Evolutionary conservation across 1,140 invertebrate genomes (phyloP).

Genomic region (Lycorma delicatula): DNA sequence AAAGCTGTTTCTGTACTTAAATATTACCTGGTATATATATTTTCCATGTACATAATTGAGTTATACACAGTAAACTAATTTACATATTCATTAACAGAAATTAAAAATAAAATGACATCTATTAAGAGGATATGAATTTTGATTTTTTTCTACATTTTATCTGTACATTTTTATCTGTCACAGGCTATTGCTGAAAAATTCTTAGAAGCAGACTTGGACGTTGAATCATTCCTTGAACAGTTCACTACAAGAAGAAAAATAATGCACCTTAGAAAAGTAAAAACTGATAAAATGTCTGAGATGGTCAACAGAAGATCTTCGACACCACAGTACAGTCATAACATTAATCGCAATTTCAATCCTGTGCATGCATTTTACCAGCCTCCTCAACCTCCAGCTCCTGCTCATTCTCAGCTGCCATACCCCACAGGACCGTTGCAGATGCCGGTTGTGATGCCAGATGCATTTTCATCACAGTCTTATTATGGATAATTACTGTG

Average conservation of each 20-base stretch:
- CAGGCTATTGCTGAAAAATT: conserved; percentile 27
- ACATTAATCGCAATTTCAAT: background rate
- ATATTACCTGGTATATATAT: too few relatives aligned
- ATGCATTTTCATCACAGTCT: too few relatives aligned
- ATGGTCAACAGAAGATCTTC: conserved; percentile 18
- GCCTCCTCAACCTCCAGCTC: conserved; percentile 5
- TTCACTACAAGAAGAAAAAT: conserved; percentile 23
- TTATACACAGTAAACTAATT: too few relatives aligned
- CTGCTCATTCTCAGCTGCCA: background rate
- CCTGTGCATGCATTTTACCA: background rate
- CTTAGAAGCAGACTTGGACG: conserved; percentile 24
- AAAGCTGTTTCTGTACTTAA: too few relatives aligned
- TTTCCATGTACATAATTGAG: too few relatives aligned
- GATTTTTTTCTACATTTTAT: background rate
- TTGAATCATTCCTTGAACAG: conserved; percentile 29
- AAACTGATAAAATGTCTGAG: conserved; percentile 31
- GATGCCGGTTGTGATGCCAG: too few relatives aligned
- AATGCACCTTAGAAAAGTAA: conserved; percentile 30
- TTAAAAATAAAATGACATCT: too few relatives aligned
- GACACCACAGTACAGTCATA: background rate
- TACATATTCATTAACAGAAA: too few relatives aligned
- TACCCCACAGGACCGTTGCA: conserved; percentile 9
- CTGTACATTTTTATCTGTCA: too few relatives aligned
- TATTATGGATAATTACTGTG: too few relatives aligned
- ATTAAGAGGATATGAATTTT: background rate